Evolutionary conservation across 2,888 invertebrate genomes (phyloP).

Genomic region (Diarsia brunnea): DNA sequence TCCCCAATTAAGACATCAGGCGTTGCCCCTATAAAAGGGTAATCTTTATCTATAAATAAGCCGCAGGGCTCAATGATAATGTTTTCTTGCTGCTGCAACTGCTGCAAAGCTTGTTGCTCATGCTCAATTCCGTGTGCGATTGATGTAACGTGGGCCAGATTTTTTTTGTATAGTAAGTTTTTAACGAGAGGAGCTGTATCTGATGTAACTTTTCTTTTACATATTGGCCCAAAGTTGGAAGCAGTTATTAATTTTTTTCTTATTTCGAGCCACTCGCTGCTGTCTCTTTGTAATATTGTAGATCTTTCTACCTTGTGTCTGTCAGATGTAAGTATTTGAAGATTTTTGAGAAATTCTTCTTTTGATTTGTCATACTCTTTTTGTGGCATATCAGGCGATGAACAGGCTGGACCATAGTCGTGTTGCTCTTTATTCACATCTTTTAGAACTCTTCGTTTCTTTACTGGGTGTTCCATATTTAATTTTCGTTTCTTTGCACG

Average conservation of each 20-base stretch:
- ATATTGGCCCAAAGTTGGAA: not conserved
- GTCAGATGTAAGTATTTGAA: constrained; percentile 39
- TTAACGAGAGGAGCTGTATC: constrained; percentile 1
- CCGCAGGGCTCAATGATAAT: not conserved
- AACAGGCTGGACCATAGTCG: constrained; percentile 52
- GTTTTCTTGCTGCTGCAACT: constrained; percentile 3
- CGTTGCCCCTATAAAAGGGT: constrained; percentile 13
- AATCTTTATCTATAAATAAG: not conserved
- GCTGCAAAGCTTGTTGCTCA: constrained; percentile 11
- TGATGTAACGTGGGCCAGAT: constrained; percentile 1
- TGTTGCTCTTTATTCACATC: constrained; percentile 34
- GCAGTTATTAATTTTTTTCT: not conserved
- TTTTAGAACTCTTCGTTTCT: constrained; percentile 37
- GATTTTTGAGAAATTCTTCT: constrained; percentile 49
- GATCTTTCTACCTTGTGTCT: constrained; percentile 39
- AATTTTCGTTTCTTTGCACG: constrained; percentile 21
- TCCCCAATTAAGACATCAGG: not conserved
- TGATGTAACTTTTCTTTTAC: not conserved
- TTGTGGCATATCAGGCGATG: constrained; percentile 53
- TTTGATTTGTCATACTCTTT: constrained; percentile 17
- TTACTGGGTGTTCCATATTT: constrained; percentile 40
- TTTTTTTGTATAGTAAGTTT: not conserved
- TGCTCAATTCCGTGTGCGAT: constrained; percentile 11
- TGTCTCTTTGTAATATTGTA: constrained; percentile 60
- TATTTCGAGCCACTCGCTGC: constrained; percentile 39